Evolutionary conservation across 2,113 vertebrate species (phyloP), one percentile per base, ranked within the genome.

Genomic region (Apteryx mantelli): DNA sequence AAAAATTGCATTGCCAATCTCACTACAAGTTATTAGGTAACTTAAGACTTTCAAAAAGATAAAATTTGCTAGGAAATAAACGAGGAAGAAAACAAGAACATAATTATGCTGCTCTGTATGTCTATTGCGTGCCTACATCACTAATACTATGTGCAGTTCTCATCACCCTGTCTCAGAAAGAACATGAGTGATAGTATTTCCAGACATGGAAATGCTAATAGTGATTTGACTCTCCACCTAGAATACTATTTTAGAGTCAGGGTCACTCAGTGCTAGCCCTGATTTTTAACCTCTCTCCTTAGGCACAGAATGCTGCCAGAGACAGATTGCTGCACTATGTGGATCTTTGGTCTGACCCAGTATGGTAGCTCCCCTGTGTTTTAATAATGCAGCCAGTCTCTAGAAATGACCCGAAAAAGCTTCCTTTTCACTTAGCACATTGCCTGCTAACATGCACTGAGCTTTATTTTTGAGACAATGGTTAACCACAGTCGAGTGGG

Each of bases 301-400:
- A 28, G 34, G 24, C 3, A 1, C 36, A 66, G 50, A 75, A 66
- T 53, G 56, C 65, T 71, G 52, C 25, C 2, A 9, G 17, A 63
- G 50, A 64, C 24, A 53, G 48, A 58, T 9, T 8, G 5, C 1
- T 84, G 36, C 71, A 28, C 73, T 61, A 83, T 16, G 2, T 7
- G n/a, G 42, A 66, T 17, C 42, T 52, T 79, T 28, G 46, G 24
- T 82, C 42, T 82, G 56, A 87, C 42, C 18, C 81, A 91, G 61
- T 11, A 28, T 7, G 61, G 69, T 34, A 87, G 61, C n/a, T 82
- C 40, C 56, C 3, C 1, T 0, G 0, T 1, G 1, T 79, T 95
- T 89, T 69, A 58, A 28, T 56, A 40, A 91, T 9, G 42, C 65
- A 68, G 32, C 52, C 71, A 8, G 34, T 71, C 73, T 91, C 84